Percentiles rank a stretch among this genome's conserved stretches.
Evolutionary conservation across 2,797 vertebrate species (phyloP).

Genomic region (Oceanodroma leucorhoa): DNA sequence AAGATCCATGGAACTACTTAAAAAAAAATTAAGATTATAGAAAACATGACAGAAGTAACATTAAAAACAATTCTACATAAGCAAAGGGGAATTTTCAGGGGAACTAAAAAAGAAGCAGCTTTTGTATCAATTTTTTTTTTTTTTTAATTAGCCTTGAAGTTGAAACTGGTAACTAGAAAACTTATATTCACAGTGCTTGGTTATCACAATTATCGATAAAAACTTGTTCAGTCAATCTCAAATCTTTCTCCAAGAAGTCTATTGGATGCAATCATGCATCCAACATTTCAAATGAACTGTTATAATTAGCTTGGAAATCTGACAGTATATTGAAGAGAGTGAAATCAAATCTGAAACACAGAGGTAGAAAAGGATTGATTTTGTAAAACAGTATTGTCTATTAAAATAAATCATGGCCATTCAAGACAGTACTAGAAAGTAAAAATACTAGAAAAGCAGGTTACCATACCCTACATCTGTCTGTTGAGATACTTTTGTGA

Average conservation of each 20-base stretch:
- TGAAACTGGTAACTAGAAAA: not conserved
- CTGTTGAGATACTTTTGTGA: not conserved
- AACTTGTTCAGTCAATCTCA: not conserved
- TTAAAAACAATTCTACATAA: not conserved
- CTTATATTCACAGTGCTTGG: not conserved
- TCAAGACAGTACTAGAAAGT: not conserved
- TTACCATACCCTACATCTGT: not conserved
- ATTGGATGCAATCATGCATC: not conserved
- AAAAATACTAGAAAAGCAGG: not conserved
- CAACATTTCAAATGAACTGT: not conserved
- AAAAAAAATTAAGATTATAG: not conserved
- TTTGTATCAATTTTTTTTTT: not conserved
- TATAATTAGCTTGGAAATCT: not conserved
- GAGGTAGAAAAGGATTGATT: not conserved
- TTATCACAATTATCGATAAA: not conserved
- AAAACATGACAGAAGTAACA: not conserved
- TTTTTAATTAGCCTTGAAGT: not conserved
- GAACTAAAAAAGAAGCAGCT: not conserved
- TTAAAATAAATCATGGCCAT: not conserved
- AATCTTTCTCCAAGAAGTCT: not conserved
- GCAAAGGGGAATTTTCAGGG: not conserved
- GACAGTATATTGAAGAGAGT: not conserved
- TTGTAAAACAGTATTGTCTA: not conserved
- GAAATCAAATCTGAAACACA: not conserved
- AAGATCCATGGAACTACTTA: not conserved